These are phyloP conservation scores for Zapornia atra DNA, from an alignment of 2,113 vertebrate genomes.

Conservation along the genomic window DNA sequence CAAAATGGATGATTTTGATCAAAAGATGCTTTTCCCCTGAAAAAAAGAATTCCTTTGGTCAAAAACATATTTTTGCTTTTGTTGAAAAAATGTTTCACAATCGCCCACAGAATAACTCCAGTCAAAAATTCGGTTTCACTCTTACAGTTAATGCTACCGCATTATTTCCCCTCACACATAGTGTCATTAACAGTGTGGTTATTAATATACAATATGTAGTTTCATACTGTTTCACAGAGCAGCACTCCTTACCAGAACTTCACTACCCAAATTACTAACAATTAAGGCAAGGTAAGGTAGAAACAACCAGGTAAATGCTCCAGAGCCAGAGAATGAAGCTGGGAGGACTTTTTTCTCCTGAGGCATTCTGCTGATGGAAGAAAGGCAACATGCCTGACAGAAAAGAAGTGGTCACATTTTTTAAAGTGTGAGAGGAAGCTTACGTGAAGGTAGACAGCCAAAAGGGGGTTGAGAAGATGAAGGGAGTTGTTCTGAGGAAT, in stretches of 20 bases:
- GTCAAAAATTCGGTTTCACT: background rate
- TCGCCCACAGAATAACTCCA: background rate
- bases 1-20: background rate
- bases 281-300: background rate
- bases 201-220: background rate
- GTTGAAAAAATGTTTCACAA: background rate
- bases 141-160: background rate
- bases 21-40: background rate
- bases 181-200: fast-evolving
- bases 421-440: background rate
- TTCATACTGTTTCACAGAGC: background rate
- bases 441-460: background rate
- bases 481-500: background rate
- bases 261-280: background rate
- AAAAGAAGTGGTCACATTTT: background rate
- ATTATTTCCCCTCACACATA: background rate
- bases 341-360: background rate
- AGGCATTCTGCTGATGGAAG: background rate
- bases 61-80: background rate
- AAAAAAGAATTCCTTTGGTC: background rate
- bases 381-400: background rate
- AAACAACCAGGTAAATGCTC: background rate
- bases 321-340: background rate
- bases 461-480: background rate
- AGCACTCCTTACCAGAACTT: background rate